These are phyloP conservation scores for Hipposideros larvatus DNA, from an alignment of 2,797 vertebrate species.

Conservation along the genomic window DNA sequence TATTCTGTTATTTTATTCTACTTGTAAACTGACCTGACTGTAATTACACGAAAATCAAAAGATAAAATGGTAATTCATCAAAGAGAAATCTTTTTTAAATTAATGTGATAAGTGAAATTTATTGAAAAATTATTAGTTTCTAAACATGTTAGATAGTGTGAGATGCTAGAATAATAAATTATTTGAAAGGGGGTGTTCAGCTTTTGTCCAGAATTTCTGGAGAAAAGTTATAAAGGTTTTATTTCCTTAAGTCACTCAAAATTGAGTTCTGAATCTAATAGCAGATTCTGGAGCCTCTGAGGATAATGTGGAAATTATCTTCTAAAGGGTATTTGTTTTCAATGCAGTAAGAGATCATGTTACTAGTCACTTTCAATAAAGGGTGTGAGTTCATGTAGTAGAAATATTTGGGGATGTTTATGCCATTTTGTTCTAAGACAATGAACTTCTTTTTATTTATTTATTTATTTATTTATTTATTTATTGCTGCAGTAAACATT, in stretches of 20 bases:
- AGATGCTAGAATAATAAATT: neutral
- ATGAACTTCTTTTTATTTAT: neutral
- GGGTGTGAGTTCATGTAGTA: neutral
- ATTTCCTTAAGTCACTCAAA: conserved; percentile 53
- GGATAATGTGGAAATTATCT: conserved; percentile 48
- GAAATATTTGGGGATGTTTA: conserved; percentile 47
- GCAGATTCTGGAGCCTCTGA: conserved; percentile 22
- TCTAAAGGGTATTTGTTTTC: conserved; percentile 24
- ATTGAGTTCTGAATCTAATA: conserved; percentile 44
- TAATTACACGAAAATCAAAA: neutral
- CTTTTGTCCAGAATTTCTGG: neutral
- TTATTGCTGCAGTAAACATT: neutral
- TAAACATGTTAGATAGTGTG: neutral
- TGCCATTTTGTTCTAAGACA: conserved; percentile 24
- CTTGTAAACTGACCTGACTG: neutral
- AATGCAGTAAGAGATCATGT: neutral
- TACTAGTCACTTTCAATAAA: conserved; percentile 39
- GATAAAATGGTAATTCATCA: neutral
- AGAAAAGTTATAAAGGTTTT: conserved; percentile 42
- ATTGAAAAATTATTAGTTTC: conserved; percentile 38
- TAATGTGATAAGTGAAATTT: conserved; percentile 8
- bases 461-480: neutral
- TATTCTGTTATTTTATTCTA: neutral
- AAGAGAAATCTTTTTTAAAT: conserved; percentile 16
- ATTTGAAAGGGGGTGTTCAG: neutral